These are phyloP conservation scores for Mormyrus lacerda DNA, from an alignment of 2,113 vertebrate species.

Conservation along the genomic window DNA sequence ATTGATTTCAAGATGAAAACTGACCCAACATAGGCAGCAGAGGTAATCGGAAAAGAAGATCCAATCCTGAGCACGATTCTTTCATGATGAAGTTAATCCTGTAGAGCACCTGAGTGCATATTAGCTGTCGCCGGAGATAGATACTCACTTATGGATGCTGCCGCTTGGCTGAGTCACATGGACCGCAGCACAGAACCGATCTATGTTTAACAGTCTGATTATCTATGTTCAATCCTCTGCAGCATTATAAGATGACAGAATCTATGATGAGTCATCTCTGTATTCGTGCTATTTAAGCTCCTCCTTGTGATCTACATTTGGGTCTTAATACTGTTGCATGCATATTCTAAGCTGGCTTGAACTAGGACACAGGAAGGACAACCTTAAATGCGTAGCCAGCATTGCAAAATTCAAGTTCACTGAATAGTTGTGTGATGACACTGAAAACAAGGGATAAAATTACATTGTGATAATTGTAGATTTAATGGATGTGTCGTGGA, in stretches of 20 bases:
- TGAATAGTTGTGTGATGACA: background rate
- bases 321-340: background rate
- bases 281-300: background rate
- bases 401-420: background rate
- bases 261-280: background rate
- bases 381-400: background rate
- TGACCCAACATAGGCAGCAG: background rate
- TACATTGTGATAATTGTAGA: background rate
- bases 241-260: background rate
- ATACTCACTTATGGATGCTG: background rate
- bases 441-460: background rate
- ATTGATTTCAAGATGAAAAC: slow-evolving; percentile 8
- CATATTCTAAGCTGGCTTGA: background rate
- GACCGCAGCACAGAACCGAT: background rate
- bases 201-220: background rate
- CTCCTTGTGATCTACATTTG: background rate
- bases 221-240: background rate
- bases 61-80: background rate
- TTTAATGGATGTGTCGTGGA: background rate
- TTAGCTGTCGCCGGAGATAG: background rate
- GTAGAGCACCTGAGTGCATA: background rate
- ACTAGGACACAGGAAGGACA: background rate
- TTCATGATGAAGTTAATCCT: background rate
- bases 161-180: background rate
- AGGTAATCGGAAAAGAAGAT: background rate